Evolutionary conservation across 1,140 invertebrate species (phyloP), one percentile per base, ranked within the genome.

Genomic region (Bombyx mori): DNA sequence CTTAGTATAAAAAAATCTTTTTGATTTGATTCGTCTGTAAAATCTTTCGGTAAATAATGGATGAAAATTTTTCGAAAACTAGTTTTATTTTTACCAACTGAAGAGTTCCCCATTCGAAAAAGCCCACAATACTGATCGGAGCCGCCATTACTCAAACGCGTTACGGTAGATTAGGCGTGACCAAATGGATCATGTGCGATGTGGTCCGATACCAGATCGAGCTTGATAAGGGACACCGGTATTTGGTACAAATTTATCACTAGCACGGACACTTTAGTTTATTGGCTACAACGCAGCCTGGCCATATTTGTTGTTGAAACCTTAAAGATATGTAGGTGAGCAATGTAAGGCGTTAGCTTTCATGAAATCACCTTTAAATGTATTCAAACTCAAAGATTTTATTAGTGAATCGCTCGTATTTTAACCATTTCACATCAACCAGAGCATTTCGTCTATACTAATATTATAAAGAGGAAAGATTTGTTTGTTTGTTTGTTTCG

Each of bases 101-200:
- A 50, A 6, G 22, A 10, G 2, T n/a, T 0, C 3, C 42, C 53
- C 4, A 57, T 43, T 8, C 12, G 7, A 55, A 35, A 54, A 1
- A n/a, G 35, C 45, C 54, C 61, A 53, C 42, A 56, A 49, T 54
- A 57, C 46, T 26, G 56, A 22, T 44, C 26, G 45, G 48, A 53
- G 35, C 6, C 44, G 26, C 51, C 54, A 69, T 69, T 62, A 60
- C 51, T 69, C 62, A 69, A 65, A 55, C 60, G 58, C 61, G 63
- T 66, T 61, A 69, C 67, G 60, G 50, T 49, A 58, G 54, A 60
- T 66, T 69, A 61, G 46, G 53, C 56, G 49, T 63, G 63, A 60
- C 61, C 60, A 56, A 69, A 61, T 57, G 57, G 58, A 64, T 64
- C 62, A 58, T 60, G 56, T 64, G 58, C 52, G 62, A 64, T 60